Evolutionary conservation across 1,140 invertebrate species (phyloP), one percentile per base, ranked within the genome.

Genomic region (Eumaeus atala): DNA sequence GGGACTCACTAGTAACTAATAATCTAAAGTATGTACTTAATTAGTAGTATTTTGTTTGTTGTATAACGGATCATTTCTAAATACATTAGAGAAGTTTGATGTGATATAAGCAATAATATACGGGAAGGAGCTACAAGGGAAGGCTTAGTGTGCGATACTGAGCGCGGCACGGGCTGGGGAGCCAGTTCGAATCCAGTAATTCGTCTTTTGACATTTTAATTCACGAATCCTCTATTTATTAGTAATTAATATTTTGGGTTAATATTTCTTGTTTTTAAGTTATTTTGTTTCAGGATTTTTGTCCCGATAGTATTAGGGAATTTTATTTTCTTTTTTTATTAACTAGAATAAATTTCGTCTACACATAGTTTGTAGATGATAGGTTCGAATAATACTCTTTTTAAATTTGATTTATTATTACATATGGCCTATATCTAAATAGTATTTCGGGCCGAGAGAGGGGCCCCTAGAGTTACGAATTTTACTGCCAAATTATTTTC

Each of bases 401-500:
- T 74, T 69, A 83, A 66, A 75, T 82, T 86, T 77, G 64, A 81
- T 82, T 65, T 77, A 77, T 52, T 52, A 51, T 51, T 51, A 74
- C 72, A 77, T 79, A 81, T 73, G 70, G 83, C 83, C 83, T 84
- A 84, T 75, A 75, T 84, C 78, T 78, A 65, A 83, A 77, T 86
- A 86, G 81, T 86, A 83, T 83, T 84, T 78, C 82, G 77, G 83
- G 77, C 78, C 74, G 74, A 78, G 74, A 75, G 76, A 78, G 76
- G 73, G 83, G 81, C 81, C 79, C 82, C 80, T 84, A 87, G 79
- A 73, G 67, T 83, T 87, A 87, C 79, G 81, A 84, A 87, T 84
- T 84, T 87, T 84, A 87, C 84, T 87, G 84, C 84, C 84, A 87
- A 87, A 84, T 87, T 87, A 82, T 84, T 87, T 87, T 87, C 84